Evolutionary conservation across 1,140 invertebrate species (phyloP), one percentile per base, ranked within the genome.

Genomic region (Apis cerana): DNA sequence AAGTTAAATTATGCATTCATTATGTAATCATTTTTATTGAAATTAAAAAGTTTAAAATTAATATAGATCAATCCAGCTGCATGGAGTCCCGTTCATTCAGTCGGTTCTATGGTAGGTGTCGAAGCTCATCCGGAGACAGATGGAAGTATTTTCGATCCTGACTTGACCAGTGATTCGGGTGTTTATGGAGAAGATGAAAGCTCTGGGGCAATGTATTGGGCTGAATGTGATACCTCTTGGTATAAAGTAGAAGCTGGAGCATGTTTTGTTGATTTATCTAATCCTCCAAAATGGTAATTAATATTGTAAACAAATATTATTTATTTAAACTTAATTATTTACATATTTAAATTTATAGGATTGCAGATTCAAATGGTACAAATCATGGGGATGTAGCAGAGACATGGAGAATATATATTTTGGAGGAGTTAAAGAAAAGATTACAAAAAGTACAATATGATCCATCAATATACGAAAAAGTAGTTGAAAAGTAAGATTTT

Each of bases 81-180:
- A 33, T 97, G 97, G 97, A 97, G 97, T 91, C 97, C 97, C 21
- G 96, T 97, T 19, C 95, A 97, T 85, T 97, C 97, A 85, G 97
- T 97, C 19, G 97, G 97, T 10, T 97, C 97, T 56, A 96, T 97
- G 92, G 94, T 95, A 17, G 97, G 97, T 19, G 96, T 96, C 89
- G 97, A 97, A 94, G 97, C 96, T 50, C 97, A 97, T 92, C 97
- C 97, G 19, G 97, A 97, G 92, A 96, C 96, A 78, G 97, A 97
- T 91, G 97, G 96, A 75, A 96, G 96, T 91, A 95, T 97, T 13
- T 97, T 97, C 93, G 97, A 97, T 93, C 95, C 96, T 33, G 97
- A 96, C 85, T 94, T 94, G 69, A 95, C 94, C 54, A 93, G 95
- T 50, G 95, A 97, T 92, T 97, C 96, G 21, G 96, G 96, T 68